phyloP scores from a whole-genome alignment of 1,140 invertebrate genomes.

The Lethocerus indicus region DNA sequence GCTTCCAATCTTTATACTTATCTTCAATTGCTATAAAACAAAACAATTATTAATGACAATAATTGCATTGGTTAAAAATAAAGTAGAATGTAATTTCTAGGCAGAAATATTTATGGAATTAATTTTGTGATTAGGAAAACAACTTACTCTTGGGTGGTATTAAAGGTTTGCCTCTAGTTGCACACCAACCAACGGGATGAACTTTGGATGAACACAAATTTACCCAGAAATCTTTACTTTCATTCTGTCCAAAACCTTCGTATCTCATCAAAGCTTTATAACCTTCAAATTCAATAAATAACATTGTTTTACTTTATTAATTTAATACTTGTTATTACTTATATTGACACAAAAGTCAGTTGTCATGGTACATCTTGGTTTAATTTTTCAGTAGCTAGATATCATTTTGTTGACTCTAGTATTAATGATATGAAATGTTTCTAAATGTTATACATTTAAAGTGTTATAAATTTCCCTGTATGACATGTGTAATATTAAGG shows the following conservation, averaged over 20 bases:
- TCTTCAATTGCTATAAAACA: slow-evolving; percentile 49
- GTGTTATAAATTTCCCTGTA: not conserved
- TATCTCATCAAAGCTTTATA: slow-evolving; percentile 86
- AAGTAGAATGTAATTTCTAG: not conserved
- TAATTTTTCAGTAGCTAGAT: no score
- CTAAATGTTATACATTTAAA: not conserved
- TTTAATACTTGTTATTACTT: no score
- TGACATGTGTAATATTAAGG: no score
- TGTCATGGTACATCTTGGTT: no score
- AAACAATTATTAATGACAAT: slow-evolving; percentile 5
- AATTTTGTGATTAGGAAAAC: not conserved
- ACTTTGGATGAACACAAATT: slow-evolving; percentile 84
- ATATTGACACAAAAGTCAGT: no score
- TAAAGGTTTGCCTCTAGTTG: slow-evolving; percentile 80
- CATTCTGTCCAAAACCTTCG: slow-evolving; percentile 81
- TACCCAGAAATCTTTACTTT: slow-evolving; percentile 86
- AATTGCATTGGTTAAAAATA: slow-evolving; percentile 9
- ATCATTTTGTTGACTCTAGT: no score
- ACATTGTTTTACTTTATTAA: no score
- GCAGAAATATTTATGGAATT: not conserved
- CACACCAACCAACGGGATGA: slow-evolving; percentile 94
- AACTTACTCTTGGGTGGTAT: slow-evolving; percentile 71
- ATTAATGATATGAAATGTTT: not conserved
- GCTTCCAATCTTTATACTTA: slow-evolving; percentile 92
- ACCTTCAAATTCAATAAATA: no score